These are phyloP conservation scores for Sesamia nonagrioides DNA, from an alignment of 1,140 invertebrate genomes.

Conservation along the genomic window DNA sequence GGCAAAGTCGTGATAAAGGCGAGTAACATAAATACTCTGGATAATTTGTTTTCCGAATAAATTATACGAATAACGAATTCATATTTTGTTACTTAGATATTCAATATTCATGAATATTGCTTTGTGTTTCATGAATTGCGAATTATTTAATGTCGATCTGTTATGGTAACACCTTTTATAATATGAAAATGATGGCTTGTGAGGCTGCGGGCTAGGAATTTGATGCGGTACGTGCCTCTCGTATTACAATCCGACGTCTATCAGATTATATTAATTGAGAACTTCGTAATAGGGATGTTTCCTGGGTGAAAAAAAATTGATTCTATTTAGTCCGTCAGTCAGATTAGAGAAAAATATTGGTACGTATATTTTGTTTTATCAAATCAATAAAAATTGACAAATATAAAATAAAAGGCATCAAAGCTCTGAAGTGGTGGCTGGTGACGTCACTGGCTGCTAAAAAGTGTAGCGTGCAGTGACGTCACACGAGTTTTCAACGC, in stretches of 20 bases:
- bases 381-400: too few species aligned
- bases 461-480: too few species aligned
- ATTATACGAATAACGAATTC: constrained; percentile 21
- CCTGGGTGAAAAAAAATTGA: too few species aligned
- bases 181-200: constrained; percentile 30
- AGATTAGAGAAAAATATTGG: too few species aligned
- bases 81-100: constrained; percentile 8
- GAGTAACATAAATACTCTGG: not conserved
- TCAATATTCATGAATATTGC: constrained; percentile 38
- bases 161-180: constrained; percentile 37
- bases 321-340: too few species aligned
- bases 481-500: too few species aligned
- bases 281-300: too few species aligned
- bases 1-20: too few species aligned
- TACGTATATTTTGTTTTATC: too few species aligned
- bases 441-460: too few species aligned
- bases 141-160: constrained; percentile 41
- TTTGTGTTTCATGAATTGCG: constrained; percentile 41
- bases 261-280: constrained; percentile 32
- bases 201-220: not conserved
- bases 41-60: not conserved
- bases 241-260: not conserved
- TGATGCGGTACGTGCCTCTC: not conserved
- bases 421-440: too few species aligned
- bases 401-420: too few species aligned